These are phyloP conservation scores for Latheticus oryzae DNA, from an alignment of 2,888 invertebrate species.

Conservation along the genomic window DNA sequence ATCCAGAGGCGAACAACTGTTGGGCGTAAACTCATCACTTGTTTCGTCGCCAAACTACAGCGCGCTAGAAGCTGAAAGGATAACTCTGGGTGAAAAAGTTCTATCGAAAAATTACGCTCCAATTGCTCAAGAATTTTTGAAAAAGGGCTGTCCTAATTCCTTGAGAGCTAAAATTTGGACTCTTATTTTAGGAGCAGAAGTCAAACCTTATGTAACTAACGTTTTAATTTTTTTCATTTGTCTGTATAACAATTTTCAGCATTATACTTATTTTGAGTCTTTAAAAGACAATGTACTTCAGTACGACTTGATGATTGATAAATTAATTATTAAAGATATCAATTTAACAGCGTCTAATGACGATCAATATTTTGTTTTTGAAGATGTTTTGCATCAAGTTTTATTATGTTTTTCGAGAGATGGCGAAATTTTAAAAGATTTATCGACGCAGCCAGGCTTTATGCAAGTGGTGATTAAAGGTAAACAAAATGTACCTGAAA, in stretches of 20 bases:
- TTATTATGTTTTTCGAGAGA: slow-evolving; percentile 94
- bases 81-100: slow-evolving; percentile 81
- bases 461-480: slow-evolving; percentile 82
- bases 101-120: slow-evolving; percentile 85
- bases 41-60: slow-evolving; percentile 70
- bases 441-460: slow-evolving; percentile 74
- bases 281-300: slow-evolving; percentile 85
- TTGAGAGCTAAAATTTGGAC: slow-evolving; percentile 88
- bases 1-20: slow-evolving; percentile 80
- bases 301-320: slow-evolving; percentile 93
- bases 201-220: slow-evolving; percentile 75
- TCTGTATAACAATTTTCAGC: slow-evolving; percentile 72
- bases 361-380: slow-evolving; percentile 97
- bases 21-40: slow-evolving; percentile 76
- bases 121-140: slow-evolving; percentile 89
- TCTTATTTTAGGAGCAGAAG: slow-evolving; percentile 84
- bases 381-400: slow-evolving; percentile 93
- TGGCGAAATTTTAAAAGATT: slow-evolving; percentile 79
- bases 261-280: slow-evolving; percentile 80
- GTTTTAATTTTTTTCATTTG: too few relatives aligned
- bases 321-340: slow-evolving; percentile 94
- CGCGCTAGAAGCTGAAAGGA: slow-evolving; percentile 76
- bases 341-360: slow-evolving; percentile 96
- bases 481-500: slow-evolving; percentile 74
- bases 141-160: slow-evolving; percentile 84